phyloP scores from a whole-genome alignment of 1,140 invertebrate genomes.

The Drosophila fuyamai region DNA sequence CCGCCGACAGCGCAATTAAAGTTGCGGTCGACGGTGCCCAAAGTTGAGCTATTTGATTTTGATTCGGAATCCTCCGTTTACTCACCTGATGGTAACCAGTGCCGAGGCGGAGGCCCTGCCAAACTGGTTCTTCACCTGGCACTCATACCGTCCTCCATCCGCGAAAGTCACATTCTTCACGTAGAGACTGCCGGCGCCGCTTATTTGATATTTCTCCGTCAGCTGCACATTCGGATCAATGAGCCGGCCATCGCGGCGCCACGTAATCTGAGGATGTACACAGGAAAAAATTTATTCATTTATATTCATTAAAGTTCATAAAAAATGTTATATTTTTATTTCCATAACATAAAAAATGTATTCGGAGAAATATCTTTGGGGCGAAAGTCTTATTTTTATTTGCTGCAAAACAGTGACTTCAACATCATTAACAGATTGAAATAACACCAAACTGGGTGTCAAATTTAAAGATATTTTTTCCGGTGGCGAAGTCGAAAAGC shows the following conservation, averaged over 20 bases:
- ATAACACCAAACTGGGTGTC: too few species aligned
- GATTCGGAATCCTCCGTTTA: constrained; percentile 9
- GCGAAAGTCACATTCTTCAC: constrained; percentile 90
- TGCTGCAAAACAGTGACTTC: too few species aligned
- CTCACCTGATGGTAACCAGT: constrained; percentile 88
- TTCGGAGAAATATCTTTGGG: too few species aligned
- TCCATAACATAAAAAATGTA: too few species aligned
- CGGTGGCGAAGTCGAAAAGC: constrained; percentile 1
- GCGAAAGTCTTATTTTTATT: too few species aligned
- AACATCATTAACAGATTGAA: too few species aligned
- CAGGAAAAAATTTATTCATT: not conserved
- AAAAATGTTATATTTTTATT: too few species aligned
- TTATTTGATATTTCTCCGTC: constrained; percentile 85
- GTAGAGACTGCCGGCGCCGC: constrained; percentile 90
- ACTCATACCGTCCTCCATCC: constrained; percentile 95
- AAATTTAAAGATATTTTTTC: not conserved
- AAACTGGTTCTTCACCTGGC: constrained; percentile 92
- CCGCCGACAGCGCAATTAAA: constrained; percentile 50
- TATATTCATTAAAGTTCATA: too few species aligned
- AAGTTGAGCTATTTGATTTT: constrained; percentile 54
- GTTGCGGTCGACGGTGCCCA: constrained; percentile 36
- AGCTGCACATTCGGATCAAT: constrained; percentile 84
- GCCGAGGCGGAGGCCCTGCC: constrained; percentile 90
- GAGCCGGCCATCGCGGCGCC: constrained; percentile 91
- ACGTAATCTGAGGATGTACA: constrained; percentile 85